Base-by-base conservation (phyloP, 2,113 vertebrate species). In the Chionodraco myersi region DNA sequence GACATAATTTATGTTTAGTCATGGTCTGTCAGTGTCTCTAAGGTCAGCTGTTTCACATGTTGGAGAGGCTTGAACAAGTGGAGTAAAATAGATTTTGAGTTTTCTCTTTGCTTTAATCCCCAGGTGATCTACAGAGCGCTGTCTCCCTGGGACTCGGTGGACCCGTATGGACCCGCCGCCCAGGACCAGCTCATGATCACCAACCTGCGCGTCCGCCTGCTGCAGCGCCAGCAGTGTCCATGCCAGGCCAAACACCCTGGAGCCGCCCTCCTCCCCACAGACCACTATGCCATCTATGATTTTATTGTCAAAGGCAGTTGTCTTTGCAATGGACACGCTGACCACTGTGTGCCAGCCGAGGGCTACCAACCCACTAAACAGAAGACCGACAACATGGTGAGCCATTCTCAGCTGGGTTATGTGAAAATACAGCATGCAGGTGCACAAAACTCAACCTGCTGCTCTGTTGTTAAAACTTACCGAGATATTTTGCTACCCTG, bases 241-340 rank as follows among this genome's bases (percentile, higher is more conserved):
- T 97, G 97, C 82, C 89, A 94, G 61, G 2, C 83, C 77, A 87
- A 86, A 44, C 4, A 91, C n/a, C 51, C 92, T 1, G 77, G 69
- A 0, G 48, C 72, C 9, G 89, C 88, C 68, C 85, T 85, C 13
- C 92, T 89, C 0, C 92, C 90, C 0, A 73, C 93, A 2, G 92
- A 92, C 10, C 96, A 97, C 88, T 97, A 96, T 0, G 97, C 96
- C 3, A 45, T 98, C 89, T 98, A 97, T 0, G 97, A 98, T 79
- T 97, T 98, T 86, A 97, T 98, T 1, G 96, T 96, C 63, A 97
- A 97, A 90, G 97, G 97, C 81, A 98, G 97, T 85, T 98, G 97
- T 87, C 97, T 97, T 88, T 98, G 97, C 87, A 96, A 97, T 0
- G 97, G 97, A 80, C 97, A 99, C 0, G 96, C 97, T 0, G 96